phyloP scores from a whole-genome alignment of 2,888 invertebrate species.

The Acheta domesticus region DNA sequence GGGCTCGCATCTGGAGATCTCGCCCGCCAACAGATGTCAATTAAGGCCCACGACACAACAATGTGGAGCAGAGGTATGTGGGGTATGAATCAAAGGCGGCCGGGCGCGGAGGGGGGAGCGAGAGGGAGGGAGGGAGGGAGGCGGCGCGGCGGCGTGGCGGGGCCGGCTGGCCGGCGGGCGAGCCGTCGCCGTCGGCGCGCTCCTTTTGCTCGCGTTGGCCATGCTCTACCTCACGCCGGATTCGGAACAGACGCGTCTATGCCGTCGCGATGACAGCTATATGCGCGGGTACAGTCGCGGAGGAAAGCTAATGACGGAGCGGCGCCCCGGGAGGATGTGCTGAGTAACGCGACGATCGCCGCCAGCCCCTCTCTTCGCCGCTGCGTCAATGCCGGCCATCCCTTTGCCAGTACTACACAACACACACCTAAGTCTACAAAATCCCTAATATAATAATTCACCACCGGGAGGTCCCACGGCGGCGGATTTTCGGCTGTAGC shows the following conservation, averaged over 20 bases:
- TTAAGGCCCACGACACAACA: slow-evolving; percentile 18
- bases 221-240: background rate
- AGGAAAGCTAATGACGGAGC: background rate
- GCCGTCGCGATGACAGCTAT: slow-evolving; percentile 1
- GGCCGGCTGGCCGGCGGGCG: background rate
- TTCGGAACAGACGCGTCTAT: background rate
- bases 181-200: background rate
- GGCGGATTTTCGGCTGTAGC: too few relatives aligned
- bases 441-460: too few relatives aligned
- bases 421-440: too few relatives aligned
- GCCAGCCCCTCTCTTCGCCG: too few relatives aligned
- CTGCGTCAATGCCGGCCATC: too few relatives aligned
- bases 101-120: background rate
- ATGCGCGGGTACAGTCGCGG: background rate
- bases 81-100: slow-evolving; percentile 1
- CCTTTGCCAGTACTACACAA: too few relatives aligned
- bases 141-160: background rate
- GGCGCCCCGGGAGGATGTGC: background rate
- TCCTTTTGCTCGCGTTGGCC: background rate
- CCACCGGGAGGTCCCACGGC: too few relatives aligned
- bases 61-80: slow-evolving; percentile 8
- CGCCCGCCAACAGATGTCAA: slow-evolving; percentile 18
- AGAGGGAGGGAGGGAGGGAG: background rate
- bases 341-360: background rate
- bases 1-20: slow-evolving; percentile 3